Evolutionary conservation across 2,797 vertebrate species (phyloP).

Genomic region (Anguilla megastoma): DNA sequence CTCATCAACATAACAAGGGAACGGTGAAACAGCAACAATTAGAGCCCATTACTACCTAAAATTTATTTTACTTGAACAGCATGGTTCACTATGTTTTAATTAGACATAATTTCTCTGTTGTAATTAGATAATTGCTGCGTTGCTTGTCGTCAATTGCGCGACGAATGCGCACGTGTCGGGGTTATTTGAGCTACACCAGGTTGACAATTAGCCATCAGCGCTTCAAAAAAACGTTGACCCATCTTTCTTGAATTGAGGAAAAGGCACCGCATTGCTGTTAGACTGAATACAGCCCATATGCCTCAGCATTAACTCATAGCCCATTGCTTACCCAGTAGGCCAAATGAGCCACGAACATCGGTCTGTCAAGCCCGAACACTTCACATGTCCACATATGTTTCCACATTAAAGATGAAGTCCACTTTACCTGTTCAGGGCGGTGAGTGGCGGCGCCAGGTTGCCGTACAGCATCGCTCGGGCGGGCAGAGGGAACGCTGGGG

Average conservation of each 20-base stretch:
- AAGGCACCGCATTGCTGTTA: no score
- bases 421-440: conserved; percentile 57
- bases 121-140: no score
- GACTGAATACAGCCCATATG: no score
- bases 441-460: conserved; percentile 74
- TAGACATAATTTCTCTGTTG: neutral
- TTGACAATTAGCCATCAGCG: no score
- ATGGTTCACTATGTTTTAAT: neutral
- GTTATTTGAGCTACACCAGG: no score
- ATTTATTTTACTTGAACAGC: no score
- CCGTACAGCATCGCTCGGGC: conserved; percentile 78
- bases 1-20: neutral
- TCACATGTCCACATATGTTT: neutral
- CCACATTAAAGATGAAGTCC: neutral
- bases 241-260: no score
- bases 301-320: neutral
- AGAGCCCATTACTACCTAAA: no score
- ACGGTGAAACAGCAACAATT: neutral
- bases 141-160: no score
- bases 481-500: conserved; percentile 74
- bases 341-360: neutral
- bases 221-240: no score
- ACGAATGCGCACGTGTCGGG: no score
- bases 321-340: neutral
- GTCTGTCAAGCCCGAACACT: neutral